phyloP scores from a whole-genome alignment of 2,888 invertebrate genomes.

The Acleris emargana region DNA sequence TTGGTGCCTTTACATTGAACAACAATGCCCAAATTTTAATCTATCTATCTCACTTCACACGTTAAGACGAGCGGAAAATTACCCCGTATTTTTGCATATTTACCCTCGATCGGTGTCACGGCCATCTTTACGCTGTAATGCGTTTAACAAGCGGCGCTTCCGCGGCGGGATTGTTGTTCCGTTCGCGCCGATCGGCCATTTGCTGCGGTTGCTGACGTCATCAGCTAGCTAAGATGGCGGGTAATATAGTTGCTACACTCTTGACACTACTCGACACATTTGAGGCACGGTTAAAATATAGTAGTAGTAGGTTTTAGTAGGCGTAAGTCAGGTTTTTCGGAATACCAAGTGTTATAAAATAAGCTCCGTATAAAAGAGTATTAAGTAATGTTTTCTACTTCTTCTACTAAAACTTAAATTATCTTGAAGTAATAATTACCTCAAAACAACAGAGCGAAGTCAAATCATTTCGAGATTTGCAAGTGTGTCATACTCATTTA shows the following conservation, averaged over 20 bases:
- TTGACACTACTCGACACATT: no score
- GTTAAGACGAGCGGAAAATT: background rate
- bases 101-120: slow-evolving; percentile 7
- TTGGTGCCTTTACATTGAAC: no score
- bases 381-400: no score
- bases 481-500: slow-evolving; percentile 32
- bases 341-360: no score
- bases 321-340: no score
- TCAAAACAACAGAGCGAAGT: background rate
- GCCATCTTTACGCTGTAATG: slow-evolving; percentile 46
- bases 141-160: slow-evolving; percentile 58
- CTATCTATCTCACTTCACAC: background rate
- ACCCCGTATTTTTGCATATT: background rate
- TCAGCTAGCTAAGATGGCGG: slow-evolving; percentile 9
- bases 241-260: no score
- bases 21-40: no score
- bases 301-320: no score
- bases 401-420: no score
- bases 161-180: slow-evolving; percentile 71
- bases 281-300: no score
- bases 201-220: slow-evolving; percentile 19
- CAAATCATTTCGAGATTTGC: slow-evolving; percentile 1
- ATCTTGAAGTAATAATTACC: no score
- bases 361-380: no score
- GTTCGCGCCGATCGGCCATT: slow-evolving; percentile 36